Evolutionary conservation across 2,888 invertebrate genomes (phyloP), one percentile per base, ranked within the genome.

Genomic region (Trichacis sp.): DNA sequence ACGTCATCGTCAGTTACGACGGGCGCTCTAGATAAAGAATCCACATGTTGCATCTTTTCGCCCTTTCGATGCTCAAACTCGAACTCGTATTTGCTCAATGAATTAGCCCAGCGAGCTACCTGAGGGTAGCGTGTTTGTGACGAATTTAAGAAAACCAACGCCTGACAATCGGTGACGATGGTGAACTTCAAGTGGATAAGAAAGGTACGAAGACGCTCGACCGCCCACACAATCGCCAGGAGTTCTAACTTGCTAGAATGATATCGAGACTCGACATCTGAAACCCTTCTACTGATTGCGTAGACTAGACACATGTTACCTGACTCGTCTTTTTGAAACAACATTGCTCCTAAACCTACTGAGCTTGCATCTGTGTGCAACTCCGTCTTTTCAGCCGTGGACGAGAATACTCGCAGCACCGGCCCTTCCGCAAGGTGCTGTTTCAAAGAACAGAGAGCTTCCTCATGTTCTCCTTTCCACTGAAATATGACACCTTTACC

Each of bases 271-370:
- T 73, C 72, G 19, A 42, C 47, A 14, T 72, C 64, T 9, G 77
- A 65, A 47, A 75, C 78, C 53, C 73, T 69, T 5, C 47, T n/a
- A 24, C 77, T 67, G 42, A 79, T 79, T 58, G 74, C 73, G 5
- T 63, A 63, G 1, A 56, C 56, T 8, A 64, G 42, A 14, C 54
- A 59, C 29, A 67, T 49, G n/a, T 45, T 56, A 14, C 49, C 61
- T 2, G 43, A 17, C 15, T 61, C 58, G n/a, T 49, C 51, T 2
- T 19, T 29, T 51, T 72, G 69, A 12, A 71, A 17, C 36, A 71
- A 40, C 56, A 71, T 64, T 18, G 63, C 57, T n/a, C 59, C 68
- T 11, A 71, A 20, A 1, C 66, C 66, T 12, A 47, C 51, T 6
- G 60, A 43, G 14, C 59, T 64, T 9, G 68, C 72, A 42, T 69